Base-by-base conservation (phyloP, 2,113 vertebrate genomes). In the Xenotilapia leptura region DNA sequence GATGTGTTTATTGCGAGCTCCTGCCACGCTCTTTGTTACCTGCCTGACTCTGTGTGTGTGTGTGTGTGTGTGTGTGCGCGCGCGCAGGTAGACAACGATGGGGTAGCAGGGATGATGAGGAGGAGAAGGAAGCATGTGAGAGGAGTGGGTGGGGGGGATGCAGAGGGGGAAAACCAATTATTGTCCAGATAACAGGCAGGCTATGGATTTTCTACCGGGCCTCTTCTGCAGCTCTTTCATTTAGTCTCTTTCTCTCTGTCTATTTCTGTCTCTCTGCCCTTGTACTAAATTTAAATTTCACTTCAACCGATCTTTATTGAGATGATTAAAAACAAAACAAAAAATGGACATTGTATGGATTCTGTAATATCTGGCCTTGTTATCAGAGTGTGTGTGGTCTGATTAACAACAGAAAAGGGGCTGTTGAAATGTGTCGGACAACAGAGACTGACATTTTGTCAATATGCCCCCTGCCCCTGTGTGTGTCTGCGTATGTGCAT, bases 121-220 rank as follows among this genome's bases (percentile, higher is more conserved):
- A 86, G 45, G 60, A 86, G 53, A 79, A 88, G 55, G 86, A 90
- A 83, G 83, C 62, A 82, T 84, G 84, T 4, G 51, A 60, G 79
- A 45, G 54, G 79, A 60, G 28, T 4, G 56, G 56, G 56, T 6
- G 58, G 28, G 15, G 56, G 28, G 28, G 9, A 10, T 3, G 19
- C 12, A 40, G 79, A 45, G 86, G 89, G 83, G 79, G 88, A 87
- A 93, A 95, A 95, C 91, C 95, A 95, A 96, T 96, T 96, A 95
- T 92, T 23, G 88, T 93, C 79, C 89, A 87, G 93, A 94, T 95
- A 94, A 94, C 92, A 94, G 94, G 49, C 85, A 89, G 87, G 60
- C 87, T 93, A 93, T 95, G 93, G 95, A 95, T 95, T 95, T 94
- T 95, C 92, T 89, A 93, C 60, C 86, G 19, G 92, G 87, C 89